These are phyloP conservation scores for Okapia johnstoni DNA, from an alignment of 2,113 vertebrate genomes.

Conservation along the genomic window DNA sequence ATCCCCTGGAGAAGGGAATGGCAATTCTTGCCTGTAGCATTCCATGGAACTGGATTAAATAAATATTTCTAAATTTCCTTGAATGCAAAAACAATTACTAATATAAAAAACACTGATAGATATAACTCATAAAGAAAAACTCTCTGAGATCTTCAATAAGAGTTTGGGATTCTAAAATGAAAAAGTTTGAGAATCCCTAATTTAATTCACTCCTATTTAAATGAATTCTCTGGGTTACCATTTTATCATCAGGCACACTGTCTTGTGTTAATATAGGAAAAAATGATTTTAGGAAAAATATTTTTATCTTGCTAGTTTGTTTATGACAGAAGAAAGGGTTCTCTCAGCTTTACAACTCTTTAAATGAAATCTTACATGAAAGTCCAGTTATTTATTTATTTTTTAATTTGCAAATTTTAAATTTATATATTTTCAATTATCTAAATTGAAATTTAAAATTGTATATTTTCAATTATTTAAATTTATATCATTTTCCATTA, in stretches of 20 bases:
- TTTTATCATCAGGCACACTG: not conserved
- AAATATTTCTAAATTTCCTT: not conserved
- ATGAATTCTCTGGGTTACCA: not conserved
- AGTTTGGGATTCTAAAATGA: not conserved
- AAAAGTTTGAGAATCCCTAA: not conserved
- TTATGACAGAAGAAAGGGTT: not conserved
- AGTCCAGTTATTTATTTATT: not conserved
- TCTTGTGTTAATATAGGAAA: not conserved
- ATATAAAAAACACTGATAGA: not conserved
- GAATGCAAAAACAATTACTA: not conserved
- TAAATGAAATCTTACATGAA: not conserved
- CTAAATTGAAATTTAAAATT: not conserved
- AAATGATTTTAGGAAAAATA: not conserved
- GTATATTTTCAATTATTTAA: not conserved
- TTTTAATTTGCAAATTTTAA: not conserved
- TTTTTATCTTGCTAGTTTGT: not conserved
- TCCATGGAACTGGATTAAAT: not conserved
- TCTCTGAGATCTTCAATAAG: not conserved
- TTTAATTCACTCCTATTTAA: not conserved
- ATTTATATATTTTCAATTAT: not conserved
- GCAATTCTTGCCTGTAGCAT: not conserved
- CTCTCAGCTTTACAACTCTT: not conserved
- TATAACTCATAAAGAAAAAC: not conserved
- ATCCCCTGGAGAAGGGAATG: not conserved
- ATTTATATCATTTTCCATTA: not conserved